Conservation (phyloP, 2,113 vertebrate species). For the Oxyura jamaicensis region DNA sequence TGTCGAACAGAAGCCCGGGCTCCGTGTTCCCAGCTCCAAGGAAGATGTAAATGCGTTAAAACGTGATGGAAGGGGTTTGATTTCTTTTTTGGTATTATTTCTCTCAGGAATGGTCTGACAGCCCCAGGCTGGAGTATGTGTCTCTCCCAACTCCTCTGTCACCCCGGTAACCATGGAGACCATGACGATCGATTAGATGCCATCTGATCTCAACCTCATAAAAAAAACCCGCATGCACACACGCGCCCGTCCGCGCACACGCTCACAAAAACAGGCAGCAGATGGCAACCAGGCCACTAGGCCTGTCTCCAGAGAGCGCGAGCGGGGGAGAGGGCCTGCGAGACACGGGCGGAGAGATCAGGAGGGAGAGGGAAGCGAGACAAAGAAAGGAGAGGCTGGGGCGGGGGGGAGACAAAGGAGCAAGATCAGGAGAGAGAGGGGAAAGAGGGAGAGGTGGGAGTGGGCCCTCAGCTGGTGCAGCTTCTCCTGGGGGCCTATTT, state of each 20-base stretch:
- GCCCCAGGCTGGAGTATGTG: slow-evolving; percentile 80
- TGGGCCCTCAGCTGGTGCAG: background rate
- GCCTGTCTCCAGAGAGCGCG: slow-evolving; percentile 78
- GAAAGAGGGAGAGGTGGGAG: background rate
- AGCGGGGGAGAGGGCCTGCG: slow-evolving; percentile 55
- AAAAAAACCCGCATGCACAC: slow-evolving; percentile 69
- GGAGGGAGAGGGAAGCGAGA: background rate
- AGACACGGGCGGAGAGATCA: background rate
- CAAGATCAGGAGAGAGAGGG: background rate
- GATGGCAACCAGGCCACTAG: slow-evolving; percentile 86
- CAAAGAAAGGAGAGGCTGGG: slow-evolving; percentile 14
- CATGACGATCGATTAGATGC: slow-evolving; percentile 89
- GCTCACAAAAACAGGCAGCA: slow-evolving; percentile 77
- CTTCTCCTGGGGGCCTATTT: background rate
- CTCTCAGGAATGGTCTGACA: slow-evolving; percentile 77
- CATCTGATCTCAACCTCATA: slow-evolving; percentile 90
- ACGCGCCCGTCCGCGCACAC: background rate
- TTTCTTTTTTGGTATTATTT: slow-evolving; percentile 34
- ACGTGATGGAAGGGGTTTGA: slow-evolving; percentile 62
- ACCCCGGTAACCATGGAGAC: slow-evolving; percentile 90
- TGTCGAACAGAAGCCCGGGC: slow-evolving; percentile 14
- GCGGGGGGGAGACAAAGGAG: slow-evolving; percentile 6
- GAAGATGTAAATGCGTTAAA: slow-evolving; percentile 69
- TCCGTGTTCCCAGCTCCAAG: slow-evolving; percentile 26
- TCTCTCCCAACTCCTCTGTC: slow-evolving; percentile 83